Evolutionary conservation across 2,113 vertebrate genomes (phyloP), one percentile per base, ranked within the genome.

Genomic region (Hydrochoerus hydrochaeris): DNA sequence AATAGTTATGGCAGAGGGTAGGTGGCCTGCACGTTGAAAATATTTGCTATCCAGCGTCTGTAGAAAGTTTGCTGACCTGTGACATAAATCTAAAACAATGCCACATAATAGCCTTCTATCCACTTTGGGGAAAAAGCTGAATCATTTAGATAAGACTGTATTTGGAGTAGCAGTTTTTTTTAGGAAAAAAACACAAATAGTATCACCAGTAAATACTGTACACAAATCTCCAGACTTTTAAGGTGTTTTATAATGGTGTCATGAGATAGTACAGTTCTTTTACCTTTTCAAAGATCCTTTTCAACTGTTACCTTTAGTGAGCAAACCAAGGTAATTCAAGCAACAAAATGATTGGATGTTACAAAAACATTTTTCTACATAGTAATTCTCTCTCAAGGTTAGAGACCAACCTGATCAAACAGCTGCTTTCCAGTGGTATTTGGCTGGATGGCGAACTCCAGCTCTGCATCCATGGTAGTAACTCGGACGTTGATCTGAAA

Each of bases 361-460:
- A 24, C 2, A 13, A 17, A 90, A 3, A 3, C 0, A 12, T 80
- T 71, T 3, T 17, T 0, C 22, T 58, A 46, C 46, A 22, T 12
- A 7, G 30, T n/a, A 35, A 35, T 16, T 62, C 41, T 17, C 54
- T 30, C 32, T 35, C 10, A 11, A 16, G 14, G 9, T 13, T 7
- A 26, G 86, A 69, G 41, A 99, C 99, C 97, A 46, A 99, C 99
- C 99, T 99, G 99, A 93, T 99, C 99, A 97, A 99, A 99, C 49
- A 99, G 99, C 98, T 99, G 99, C 62, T 99, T 99, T 96, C 99
- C 99, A 0, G 99, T 99, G 85, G 99, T 99, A 94, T 99, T 99
- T 84, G 99, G 99, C 99, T 99, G 99, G 98, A 99, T 99, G 97
- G 99, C 99, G 93, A 99, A 99, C 98, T 99, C 99, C 99, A 99